Evolutionary conservation across 2,888 invertebrate genomes (phyloP), one percentile per base, ranked within the genome.

Genomic region (Atethmia centrago): DNA sequence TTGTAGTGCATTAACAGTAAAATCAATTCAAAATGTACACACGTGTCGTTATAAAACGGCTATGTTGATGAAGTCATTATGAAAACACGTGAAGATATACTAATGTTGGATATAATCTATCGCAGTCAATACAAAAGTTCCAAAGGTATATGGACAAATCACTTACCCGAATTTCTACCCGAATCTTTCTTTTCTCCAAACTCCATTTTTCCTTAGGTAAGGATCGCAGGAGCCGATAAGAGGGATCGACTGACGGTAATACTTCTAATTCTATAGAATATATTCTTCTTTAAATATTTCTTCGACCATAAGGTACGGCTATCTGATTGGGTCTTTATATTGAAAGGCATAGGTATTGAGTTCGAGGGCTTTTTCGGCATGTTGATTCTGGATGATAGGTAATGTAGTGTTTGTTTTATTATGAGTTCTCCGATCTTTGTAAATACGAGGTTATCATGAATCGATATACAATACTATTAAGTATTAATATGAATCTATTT

Each of bases 251-350:
- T 71, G 83, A 64, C 80, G 72, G 82, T 83, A 88, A 83, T 84
- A 83, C 86, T 86, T 87, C 84, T 88, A 88, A 87, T 89, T 86
- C 87, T 79, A 82, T 61, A 66, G 80, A 71, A 85, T 82, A 85
- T 82, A 83, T 82, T 83, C 79, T 86, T 80, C 74, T 77, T 76
- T 68, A 74, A 77, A 88, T 86, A 87, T 88, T 88, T 87, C 75
- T 70, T 73, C 63, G 75, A 63, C 73, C 80, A 71, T 82, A 82
- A 51, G 82, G 73, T 72, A 59, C 56, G 69, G 59, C 51, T 75
- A 74, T 84, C 77, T 76, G 84, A 82, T 77, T 73, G 75, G 75
- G 65, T 80, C 73, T 71, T 66, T 74, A 74, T 74, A 73, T 71
- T 59, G 59, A 58, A 49, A 51, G 36, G 65, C 45, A 74, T 59